Evolutionary conservation across 2,113 vertebrate species (phyloP), one percentile per base, ranked within the genome.

Genomic region (Mus musculus): DNA sequence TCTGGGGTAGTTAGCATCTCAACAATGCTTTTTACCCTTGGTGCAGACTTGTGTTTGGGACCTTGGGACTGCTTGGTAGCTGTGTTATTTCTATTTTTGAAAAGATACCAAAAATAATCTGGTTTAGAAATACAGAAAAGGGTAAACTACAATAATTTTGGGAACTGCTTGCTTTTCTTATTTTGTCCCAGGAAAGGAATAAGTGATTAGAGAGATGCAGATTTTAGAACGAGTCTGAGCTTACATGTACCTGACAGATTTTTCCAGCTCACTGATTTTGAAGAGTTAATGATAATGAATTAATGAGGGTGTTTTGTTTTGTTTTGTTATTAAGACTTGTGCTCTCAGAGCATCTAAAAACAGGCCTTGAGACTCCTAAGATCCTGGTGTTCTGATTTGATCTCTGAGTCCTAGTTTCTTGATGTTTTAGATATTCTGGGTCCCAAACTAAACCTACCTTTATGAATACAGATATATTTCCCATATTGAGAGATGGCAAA

Each of bases 211-310:
- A 89, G 59, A 71, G 33, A 80, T 81, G 52, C n/a, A 76, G 33
- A 81, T 81, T 93, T 93, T 95, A 76, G 93, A 88, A 90, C 33
- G 87, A 80, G n/a, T n/a, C 30, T 3, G 88, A 61, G n/a, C 54
- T 39, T 80, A 17, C 75, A 17, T 81, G 9, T 76, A 2, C 61
- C 67, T 84, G n/a, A 22, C 4, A 28, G 26, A 33, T 39, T 52
- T 30, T 72, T 76, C 67, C 33, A 87, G 9, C 10, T 89, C 36
- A 63, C 52, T 54, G 63, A 42, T 63, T 20, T 12, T 89, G 85
- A 73, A 73, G 59, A 61, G 11, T 77, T 54, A 33, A 16, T 65
- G 86, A 67, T 46, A 39, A 56, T 39, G 65, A n/a, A 22, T 63
- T 63, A 26, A 63, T 26, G 61, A 26, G 63, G 63, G 24, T 65